Conservation (phyloP, 2,797 vertebrate genomes). For the Neopelma chrysocephalum region DNA sequence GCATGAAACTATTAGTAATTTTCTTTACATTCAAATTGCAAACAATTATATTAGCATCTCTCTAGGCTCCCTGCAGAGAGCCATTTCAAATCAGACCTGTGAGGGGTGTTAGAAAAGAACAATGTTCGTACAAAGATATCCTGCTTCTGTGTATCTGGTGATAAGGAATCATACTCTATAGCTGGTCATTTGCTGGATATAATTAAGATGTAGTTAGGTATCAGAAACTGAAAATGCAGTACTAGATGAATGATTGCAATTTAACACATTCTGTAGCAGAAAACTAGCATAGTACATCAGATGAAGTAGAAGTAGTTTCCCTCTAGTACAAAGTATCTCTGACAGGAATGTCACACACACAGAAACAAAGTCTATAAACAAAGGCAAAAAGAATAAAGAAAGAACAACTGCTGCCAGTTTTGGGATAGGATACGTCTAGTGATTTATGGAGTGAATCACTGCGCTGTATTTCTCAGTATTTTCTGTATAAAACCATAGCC, state of each 20-base stretch:
- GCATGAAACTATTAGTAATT: not conserved
- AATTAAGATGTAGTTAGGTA: constrained; percentile 16
- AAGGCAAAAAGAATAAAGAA: constrained; percentile 22
- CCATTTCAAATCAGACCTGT: constrained; percentile 18
- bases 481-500: not conserved
- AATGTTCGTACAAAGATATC: not conserved
- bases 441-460: not conserved
- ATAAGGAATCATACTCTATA: constrained; percentile 10
- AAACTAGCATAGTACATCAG: not conserved
- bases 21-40: not conserved
- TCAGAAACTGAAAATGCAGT: not conserved
- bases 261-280: not conserved
- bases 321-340: not conserved
- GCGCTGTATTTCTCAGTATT: not conserved
- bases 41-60: not conserved
- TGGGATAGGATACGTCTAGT: not conserved
- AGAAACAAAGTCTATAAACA: constrained; percentile 1
- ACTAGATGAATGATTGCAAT: not conserved
- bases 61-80: not conserved
- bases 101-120: not conserved
- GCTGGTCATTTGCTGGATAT: not conserved
- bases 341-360: not conserved
- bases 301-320: not conserved
- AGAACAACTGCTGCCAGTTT: not conserved
- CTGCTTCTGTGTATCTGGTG: constrained; percentile 1